Evolutionary conservation across 2,797 vertebrate genomes (phyloP).

Genomic region (Esox lucius): DNA sequence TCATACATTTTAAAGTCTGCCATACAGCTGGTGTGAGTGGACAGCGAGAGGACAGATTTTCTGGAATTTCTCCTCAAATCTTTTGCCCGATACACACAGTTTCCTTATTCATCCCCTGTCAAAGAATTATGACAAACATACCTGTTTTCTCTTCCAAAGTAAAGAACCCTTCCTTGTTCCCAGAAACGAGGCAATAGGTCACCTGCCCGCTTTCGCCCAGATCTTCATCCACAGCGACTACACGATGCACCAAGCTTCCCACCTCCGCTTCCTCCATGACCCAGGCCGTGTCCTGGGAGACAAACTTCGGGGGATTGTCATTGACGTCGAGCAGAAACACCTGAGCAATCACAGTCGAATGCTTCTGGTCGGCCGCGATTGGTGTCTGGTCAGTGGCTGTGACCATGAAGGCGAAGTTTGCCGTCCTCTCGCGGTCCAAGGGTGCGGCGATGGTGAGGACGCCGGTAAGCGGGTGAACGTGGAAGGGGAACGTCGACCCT

Average conservation of each 20-base stretch:
- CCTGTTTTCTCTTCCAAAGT: conserved; percentile 83
- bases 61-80: background rate
- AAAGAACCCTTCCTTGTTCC: conserved; percentile 79
- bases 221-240: conserved; percentile 83
- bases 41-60: no score
- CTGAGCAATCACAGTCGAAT: conserved; percentile 74
- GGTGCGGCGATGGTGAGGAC: conserved; percentile 73
- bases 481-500: conserved; percentile 68
- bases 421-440: conserved; percentile 79
- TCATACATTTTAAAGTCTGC: no score
- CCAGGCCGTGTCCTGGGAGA: conserved; percentile 64
- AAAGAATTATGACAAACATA: conserved; percentile 44
- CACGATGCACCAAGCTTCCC: conserved; percentile 80
- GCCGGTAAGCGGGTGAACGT: conserved; percentile 80
- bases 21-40: no score
- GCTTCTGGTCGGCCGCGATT: conserved; percentile 68
- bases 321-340: conserved; percentile 86
- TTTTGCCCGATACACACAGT: background rate
- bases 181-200: conserved; percentile 77
- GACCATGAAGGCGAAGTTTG: conserved; percentile 75
- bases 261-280: conserved; percentile 79
- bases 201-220: conserved; percentile 79
- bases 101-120: background rate
- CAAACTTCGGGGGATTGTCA: conserved; percentile 85
- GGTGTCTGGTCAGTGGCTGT: conserved; percentile 79